These are phyloP conservation scores for Cataglyphis cursor DNA, from an alignment of 2,888 invertebrate species.

Conservation along the genomic window DNA sequence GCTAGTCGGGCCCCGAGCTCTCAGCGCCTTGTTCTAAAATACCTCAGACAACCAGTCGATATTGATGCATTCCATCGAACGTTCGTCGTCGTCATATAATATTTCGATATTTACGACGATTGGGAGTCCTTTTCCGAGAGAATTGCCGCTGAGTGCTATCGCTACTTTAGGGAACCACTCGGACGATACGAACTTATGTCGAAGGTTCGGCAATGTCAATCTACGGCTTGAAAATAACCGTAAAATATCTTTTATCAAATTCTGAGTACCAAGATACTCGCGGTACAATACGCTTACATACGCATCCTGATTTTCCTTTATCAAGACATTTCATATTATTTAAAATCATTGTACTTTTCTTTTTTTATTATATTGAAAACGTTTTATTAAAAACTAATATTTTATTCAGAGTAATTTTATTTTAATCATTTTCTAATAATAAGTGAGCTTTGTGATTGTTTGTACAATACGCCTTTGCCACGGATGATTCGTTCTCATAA, in stretches of 20 bases:
- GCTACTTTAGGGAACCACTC: not conserved
- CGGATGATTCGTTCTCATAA: not conserved
- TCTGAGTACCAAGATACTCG: not conserved
- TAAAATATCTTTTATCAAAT: not conserved
- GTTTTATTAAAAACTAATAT: not conserved
- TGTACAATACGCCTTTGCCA: not conserved
- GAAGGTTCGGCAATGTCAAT: not conserved
- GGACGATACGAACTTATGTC: constrained; percentile 2
- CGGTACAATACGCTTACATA: not conserved
- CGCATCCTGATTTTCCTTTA: not conserved
- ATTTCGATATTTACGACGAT: constrained; percentile 48
- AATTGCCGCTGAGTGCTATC: not conserved
- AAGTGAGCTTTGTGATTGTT: not conserved
- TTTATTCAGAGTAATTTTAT: not conserved
- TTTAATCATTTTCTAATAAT: not conserved
- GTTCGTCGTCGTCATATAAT: constrained; percentile 13
- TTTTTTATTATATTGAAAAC: not conserved
- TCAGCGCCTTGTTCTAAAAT: constrained; percentile 35
- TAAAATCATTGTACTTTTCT: not conserved
- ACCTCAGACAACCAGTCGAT: constrained; percentile 19
- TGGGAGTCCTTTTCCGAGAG: not conserved
- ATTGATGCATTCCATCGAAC: constrained; percentile 28
- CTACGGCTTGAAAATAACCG: not conserved
- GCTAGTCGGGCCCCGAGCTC: constrained; percentile 18
- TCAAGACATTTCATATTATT: not conserved